phyloP scores from a whole-genome alignment of 2,888 invertebrate species.

The Empis stercorea region DNA sequence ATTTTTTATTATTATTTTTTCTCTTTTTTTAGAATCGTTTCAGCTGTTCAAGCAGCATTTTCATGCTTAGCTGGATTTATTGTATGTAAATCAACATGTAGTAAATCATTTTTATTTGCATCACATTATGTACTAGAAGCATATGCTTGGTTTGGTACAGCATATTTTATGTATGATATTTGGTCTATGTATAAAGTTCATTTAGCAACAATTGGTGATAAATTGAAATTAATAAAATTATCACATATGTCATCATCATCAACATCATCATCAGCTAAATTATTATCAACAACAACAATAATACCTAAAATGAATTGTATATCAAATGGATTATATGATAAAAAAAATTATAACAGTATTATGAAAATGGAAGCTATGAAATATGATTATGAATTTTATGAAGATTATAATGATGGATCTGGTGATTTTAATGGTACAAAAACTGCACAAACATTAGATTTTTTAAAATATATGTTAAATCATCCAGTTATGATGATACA shows the following conservation, averaged over 20 bases:
- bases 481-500: slow-evolving; percentile 62
- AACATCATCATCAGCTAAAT: slow-evolving; percentile 13
- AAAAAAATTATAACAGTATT: slow-evolving; percentile 17
- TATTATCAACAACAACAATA: slow-evolving; percentile 13
- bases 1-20: slow-evolving; percentile 3
- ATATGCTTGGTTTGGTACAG: slow-evolving; percentile 67
- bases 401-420: slow-evolving; percentile 1
- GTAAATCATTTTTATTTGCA: slow-evolving; percentile 50
- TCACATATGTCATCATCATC: slow-evolving; percentile 16
- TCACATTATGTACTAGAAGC: slow-evolving; percentile 62
- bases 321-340: slow-evolving; percentile 20
- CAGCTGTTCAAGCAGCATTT: slow-evolving; percentile 56
- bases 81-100: slow-evolving; percentile 55
- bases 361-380: slow-evolving; percentile 28
- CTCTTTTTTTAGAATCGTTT: slow-evolving; percentile 46
- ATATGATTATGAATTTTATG: slow-evolving; percentile 23
- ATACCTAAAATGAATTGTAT: background rate
- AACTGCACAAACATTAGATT: slow-evolving; percentile 31
- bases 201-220: slow-evolving; percentile 35
- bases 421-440: slow-evolving; percentile 20
- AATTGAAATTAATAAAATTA: slow-evolving; percentile 27
- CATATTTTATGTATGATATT: slow-evolving; percentile 67
- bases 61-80: slow-evolving; percentile 53
- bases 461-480: slow-evolving; percentile 44
- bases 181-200: slow-evolving; percentile 69